Evolutionary conservation across 2,797 vertebrate species (phyloP), one percentile per base, ranked within the genome.

Genomic region (Allobates femoralis): DNA sequence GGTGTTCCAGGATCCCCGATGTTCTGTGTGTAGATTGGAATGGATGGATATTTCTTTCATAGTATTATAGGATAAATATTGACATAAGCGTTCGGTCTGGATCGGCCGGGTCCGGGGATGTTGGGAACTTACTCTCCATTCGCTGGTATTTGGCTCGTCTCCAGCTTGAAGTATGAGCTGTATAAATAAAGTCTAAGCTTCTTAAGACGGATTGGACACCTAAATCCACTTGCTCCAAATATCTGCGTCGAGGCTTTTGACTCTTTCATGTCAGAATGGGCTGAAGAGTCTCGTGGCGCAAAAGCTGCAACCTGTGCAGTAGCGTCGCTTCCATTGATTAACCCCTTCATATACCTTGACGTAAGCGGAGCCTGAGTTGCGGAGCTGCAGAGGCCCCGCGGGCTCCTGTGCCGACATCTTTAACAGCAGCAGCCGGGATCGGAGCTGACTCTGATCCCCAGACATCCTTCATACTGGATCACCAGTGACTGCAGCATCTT

Each of bases 221-320:
- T n/a, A 78, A 85, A 56, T 77, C 62, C 71, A 69, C 60, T 71
- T 69, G 80, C 76, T 83, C 81, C 81, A 79, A 79, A 77, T 79
- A 67, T 60, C 64, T 37, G 18, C n/a, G n/a, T 50, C 6, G 60
- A 28, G n/a, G 60, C n/a, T 79, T 80, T 74, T 60, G 77, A 85
- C 77, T 46, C 60, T 62, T 67, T 82, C 26, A 23, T 77, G 80
- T 21, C 60, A 12, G 18, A 78, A n/a, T 3, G 28, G 51, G n/a
- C 46, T 62, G 41, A 11, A 34, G 10, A 60, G n/a, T 74, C 11
- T 53, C 1, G 16, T 3, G 16, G 19, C 1, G 21, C 23, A 71
- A n/a, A 46, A 23, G 67, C 5, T 21, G 12, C 34, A 46, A 46
- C 34, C 3, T 3, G 8, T 7, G n/a, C 23, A 26, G 58, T 23